Conservation (phyloP, 23 tunicate species). For the Trididemnum nubilum region DNA sequence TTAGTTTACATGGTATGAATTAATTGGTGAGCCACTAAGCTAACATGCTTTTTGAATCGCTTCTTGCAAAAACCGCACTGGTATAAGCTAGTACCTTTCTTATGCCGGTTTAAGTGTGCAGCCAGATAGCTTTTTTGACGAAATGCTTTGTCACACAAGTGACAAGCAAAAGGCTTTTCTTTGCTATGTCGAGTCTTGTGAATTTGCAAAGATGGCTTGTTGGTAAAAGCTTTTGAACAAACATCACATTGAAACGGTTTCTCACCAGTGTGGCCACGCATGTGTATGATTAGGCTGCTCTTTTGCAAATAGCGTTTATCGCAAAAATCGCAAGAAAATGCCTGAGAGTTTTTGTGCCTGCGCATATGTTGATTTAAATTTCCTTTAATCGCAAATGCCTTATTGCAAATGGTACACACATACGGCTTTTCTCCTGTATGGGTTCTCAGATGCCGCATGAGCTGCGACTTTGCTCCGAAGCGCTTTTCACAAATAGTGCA, state of each 20-base stretch:
- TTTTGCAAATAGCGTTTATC: not conserved
- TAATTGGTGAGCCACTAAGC: not conserved
- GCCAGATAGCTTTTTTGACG: not conserved
- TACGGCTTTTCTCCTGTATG: not conserved
- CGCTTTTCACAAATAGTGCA: conserved; percentile 8
- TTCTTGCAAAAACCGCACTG: conserved; percentile 5
- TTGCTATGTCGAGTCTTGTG: not conserved
- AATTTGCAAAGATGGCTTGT: not conserved
- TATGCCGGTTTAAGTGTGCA: conserved; percentile 6
- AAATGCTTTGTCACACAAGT: conserved; percentile 19
- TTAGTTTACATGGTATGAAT: conserved; percentile 4
- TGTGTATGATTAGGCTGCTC: not conserved
- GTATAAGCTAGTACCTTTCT: not conserved
- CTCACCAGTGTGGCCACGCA: conserved; percentile 35
- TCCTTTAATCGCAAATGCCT: not conserved
- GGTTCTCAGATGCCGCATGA: not conserved
- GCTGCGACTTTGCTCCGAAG: not conserved
- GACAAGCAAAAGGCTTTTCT: conserved; percentile 10
- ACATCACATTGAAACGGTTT: conserved; percentile 34
- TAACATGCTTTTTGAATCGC: not conserved
- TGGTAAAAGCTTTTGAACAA: conserved; percentile 5
- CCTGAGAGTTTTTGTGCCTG: not conserved
- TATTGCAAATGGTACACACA: conserved; percentile 2
- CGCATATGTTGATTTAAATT: not conserved
- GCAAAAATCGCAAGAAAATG: not conserved